Conservation (phyloP, 2,888 invertebrate species). For the Sylvicola cinctus region DNA sequence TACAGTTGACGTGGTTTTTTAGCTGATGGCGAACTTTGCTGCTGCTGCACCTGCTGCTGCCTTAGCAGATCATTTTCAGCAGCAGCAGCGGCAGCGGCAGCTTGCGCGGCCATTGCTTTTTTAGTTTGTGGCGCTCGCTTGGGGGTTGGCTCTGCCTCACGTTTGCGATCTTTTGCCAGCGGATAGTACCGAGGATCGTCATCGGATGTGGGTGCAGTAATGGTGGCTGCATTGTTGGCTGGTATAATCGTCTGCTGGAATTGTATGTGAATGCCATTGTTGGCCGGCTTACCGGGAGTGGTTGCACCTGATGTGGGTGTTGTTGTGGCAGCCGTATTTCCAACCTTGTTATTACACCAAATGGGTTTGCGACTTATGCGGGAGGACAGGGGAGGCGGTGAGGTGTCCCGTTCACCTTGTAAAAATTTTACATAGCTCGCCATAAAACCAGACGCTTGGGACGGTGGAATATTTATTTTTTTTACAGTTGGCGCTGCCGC, state of each 20-base stretch:
- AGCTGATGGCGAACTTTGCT: too few species aligned
- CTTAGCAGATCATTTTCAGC: conserved; percentile 17
- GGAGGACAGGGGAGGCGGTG: conserved; percentile 39
- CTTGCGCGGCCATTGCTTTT: conserved; percentile 11
- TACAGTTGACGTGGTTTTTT: too few species aligned
- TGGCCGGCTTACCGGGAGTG: conserved; percentile 17
- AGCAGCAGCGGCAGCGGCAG: conserved; percentile 26
- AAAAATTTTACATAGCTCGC: conserved; percentile 71
- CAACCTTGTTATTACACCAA: conserved; percentile 6
- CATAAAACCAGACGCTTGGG: conserved; percentile 59
- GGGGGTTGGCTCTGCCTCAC: conserved; percentile 31
- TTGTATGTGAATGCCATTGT: too few species aligned
- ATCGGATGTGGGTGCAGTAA: conserved; percentile 4
- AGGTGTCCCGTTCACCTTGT: conserved; percentile 62
- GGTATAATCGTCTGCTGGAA: conserved; percentile 12
- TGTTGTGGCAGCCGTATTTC: conserved; percentile 20
- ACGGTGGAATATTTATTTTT: conserved; percentile 35
- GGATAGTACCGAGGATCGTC: conserved; percentile 56
- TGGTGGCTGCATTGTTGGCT: conserved; percentile 12
- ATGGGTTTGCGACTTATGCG: conserved; percentile 1
- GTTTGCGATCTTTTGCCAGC: conserved; percentile 48
- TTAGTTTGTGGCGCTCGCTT: conserved; percentile 6
- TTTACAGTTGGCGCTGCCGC: conserved; percentile 32
- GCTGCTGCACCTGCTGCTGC: neutral
- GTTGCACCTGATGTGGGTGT: conserved; percentile 29